phyloP scores from a whole-genome alignment of 2,113 vertebrate species.

The Ammodytes marinus region DNA sequence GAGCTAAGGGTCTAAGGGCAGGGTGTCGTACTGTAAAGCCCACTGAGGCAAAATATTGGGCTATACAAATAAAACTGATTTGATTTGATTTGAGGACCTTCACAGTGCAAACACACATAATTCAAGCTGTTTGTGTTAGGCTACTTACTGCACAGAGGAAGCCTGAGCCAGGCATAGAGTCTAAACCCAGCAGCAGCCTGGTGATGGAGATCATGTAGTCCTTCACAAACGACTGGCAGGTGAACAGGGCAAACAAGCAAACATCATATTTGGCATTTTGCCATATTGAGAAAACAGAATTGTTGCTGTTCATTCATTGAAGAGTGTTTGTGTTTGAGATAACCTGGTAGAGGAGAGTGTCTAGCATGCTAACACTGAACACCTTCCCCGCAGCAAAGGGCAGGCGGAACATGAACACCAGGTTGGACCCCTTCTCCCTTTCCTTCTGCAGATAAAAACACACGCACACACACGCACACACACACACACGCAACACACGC shows the following conservation, averaged over 20 bases:
- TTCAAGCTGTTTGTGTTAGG: neutral
- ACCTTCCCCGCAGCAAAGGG: constrained; percentile 90
- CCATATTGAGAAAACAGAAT: neutral
- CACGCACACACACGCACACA: constrained; percentile 34
- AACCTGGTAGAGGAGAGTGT: constrained; percentile 90
- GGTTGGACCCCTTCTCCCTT: constrained; percentile 88
- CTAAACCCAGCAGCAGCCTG: constrained; percentile 87
- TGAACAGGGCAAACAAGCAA: constrained; percentile 21
- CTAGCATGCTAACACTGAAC: constrained; percentile 90
- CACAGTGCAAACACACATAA: neutral
- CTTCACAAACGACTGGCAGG: constrained; percentile 87
- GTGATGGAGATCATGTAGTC: constrained; percentile 91
- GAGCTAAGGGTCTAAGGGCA: too few relatives aligned
- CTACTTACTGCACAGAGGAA: constrained; percentile 88
- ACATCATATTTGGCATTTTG: neutral
- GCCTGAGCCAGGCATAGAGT: constrained; percentile 89
- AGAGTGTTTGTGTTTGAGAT: constrained; percentile 22
- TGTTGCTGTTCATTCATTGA: constrained; percentile 3
- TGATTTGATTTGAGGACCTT: neutral
- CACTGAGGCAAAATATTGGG: too few relatives aligned
- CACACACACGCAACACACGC: constrained; percentile 1
- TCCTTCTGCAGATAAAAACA: constrained; percentile 83
- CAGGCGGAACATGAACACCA: constrained; percentile 90
- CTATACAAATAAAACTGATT: too few relatives aligned
- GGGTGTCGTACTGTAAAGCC: too few relatives aligned